Conservation (phyloP, 2,888 invertebrate species). For the Argyra leucocephala region DNA sequence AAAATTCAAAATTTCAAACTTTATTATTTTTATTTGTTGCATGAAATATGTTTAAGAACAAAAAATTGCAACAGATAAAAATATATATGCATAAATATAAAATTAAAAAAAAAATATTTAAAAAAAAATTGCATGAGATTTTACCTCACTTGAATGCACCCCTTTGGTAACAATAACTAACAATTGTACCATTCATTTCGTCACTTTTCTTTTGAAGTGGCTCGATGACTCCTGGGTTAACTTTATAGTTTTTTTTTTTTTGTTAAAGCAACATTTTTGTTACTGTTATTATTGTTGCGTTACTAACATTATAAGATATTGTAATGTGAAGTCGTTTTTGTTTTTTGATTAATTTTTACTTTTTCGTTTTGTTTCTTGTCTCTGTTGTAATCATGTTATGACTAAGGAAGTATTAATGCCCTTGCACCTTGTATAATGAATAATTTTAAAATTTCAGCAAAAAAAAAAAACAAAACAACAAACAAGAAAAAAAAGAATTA, state of each 20-base stretch:
- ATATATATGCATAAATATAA: too few relatives aligned
- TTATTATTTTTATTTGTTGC: not conserved
- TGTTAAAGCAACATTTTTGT: not conserved
- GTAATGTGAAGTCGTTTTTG: not conserved
- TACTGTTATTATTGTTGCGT: slow-evolving; percentile 6
- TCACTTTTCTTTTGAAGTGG: slow-evolving; percentile 1
- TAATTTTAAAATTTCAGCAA: not conserved
- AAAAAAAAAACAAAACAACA: not conserved
- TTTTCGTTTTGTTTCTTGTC: not conserved
- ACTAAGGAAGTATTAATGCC: slow-evolving; percentile 4
- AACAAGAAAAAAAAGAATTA: not conserved
- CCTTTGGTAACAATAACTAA: not conserved
- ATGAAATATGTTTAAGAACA: not conserved
- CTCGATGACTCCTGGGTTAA: not conserved
- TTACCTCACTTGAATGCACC: not conserved
- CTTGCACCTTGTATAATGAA: slow-evolving; percentile 4
- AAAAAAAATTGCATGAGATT: slow-evolving; percentile 4
- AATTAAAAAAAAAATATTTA: not conserved
- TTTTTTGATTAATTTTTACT: not conserved
- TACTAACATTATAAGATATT: not conserved
- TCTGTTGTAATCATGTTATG: not conserved
- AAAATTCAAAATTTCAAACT: not conserved
- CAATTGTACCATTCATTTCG: slow-evolving; percentile 4
- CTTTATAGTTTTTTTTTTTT: not conserved
- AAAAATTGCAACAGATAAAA: not conserved